phyloP scores from a whole-genome alignment of 2,113 vertebrate genomes.

The Ceratotherium simum region DNA sequence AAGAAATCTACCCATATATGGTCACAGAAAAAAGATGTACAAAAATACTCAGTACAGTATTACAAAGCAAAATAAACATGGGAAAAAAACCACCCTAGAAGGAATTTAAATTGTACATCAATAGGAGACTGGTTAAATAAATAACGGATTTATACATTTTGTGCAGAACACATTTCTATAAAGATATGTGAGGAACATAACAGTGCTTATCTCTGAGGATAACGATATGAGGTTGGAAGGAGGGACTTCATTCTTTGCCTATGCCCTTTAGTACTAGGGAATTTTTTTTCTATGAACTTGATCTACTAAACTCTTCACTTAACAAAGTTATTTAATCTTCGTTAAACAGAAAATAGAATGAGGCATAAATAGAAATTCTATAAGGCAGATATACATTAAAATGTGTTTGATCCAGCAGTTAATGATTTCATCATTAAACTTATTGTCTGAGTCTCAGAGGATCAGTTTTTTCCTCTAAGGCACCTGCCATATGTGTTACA shows the following conservation, averaged over 20 bases:
- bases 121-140: background rate
- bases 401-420: background rate
- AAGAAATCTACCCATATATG: background rate
- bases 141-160: background rate
- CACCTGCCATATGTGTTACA: background rate
- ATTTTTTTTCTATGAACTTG: background rate
- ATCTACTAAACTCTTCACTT: background rate
- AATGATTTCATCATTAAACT: background rate
- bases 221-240: background rate
- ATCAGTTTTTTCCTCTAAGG: background rate
- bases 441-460: background rate
- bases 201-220: background rate
- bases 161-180: background rate
- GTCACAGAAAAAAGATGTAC: background rate
- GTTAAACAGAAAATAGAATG: background rate
- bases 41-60: background rate
- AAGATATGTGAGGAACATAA: background rate
- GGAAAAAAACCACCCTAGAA: background rate
- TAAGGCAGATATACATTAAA: background rate
- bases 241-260: background rate
- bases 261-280: background rate
- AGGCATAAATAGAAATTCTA: background rate
- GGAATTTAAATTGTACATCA: background rate
- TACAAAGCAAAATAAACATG: constrained; percentile 38
- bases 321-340: constrained; percentile 4